Conservation (phyloP, 35 echinoderm and acorn worm genomes). For the Acanthaster planci region DNA sequence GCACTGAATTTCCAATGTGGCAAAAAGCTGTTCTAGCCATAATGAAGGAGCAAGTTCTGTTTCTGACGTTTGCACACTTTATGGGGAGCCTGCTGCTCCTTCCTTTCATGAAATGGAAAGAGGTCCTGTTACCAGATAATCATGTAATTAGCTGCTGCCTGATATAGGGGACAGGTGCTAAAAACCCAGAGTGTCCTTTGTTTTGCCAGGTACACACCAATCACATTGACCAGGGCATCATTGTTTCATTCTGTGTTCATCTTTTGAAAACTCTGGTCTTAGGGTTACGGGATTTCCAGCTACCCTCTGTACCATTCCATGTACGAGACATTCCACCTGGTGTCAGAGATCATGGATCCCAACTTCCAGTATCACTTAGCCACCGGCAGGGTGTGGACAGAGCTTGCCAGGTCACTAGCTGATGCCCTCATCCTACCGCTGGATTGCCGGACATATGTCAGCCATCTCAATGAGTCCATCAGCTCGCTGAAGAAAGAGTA, state of each 20-base stretch:
- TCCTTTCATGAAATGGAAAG: too few species aligned
- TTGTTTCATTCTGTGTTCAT: neutral
- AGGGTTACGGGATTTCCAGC: conserved; percentile 65
- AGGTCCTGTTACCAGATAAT: too few species aligned
- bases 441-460: conserved; percentile 51
- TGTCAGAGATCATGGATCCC: conserved; percentile 70
- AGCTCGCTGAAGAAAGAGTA: conserved; percentile 59
- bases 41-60: too few species aligned
- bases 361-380: conserved; percentile 77
- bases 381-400: conserved; percentile 70
- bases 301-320: conserved; percentile 92
- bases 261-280: conserved; percentile 19
- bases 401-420: conserved; percentile 69
- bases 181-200: too few species aligned
- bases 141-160: too few species aligned
- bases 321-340: conserved; percentile 91
- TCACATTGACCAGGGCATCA: neutral
- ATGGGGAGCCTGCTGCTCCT: too few species aligned
- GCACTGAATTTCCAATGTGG: too few species aligned
- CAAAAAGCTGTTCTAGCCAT: too few species aligned
- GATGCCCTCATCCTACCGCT: conserved; percentile 88
- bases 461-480: conserved; percentile 53
- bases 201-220: neutral
- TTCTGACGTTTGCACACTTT: too few species aligned
- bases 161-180: too few species aligned